A percentile compares a stretch with the other conserved stretches of the same genome.
These are phyloP conservation scores for Dicyrtoma fusca DNA, from an alignment of 2,888 invertebrate species.

Conservation along the genomic window DNA sequence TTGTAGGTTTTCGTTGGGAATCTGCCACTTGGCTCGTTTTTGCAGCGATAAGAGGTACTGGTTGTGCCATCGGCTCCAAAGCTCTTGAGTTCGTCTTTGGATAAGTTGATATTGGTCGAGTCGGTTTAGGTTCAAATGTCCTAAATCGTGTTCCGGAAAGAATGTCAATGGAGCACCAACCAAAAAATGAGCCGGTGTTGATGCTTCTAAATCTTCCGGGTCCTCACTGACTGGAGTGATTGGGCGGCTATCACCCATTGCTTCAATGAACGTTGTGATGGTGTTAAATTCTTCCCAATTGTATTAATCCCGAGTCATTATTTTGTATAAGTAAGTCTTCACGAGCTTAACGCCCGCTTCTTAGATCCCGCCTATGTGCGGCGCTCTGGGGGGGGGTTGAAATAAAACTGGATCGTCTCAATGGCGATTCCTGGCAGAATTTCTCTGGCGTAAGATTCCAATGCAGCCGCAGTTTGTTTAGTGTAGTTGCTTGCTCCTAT, in stretches of 20 bases:
- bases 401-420: conserved; percentile 49
- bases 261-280: conserved; percentile 50
- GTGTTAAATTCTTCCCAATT: conserved; percentile 52
- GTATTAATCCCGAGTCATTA: conserved; percentile 33
- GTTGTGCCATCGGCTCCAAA: conserved; percentile 39
- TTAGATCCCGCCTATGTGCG: conserved; percentile 49
- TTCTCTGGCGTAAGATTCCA: too few species aligned
- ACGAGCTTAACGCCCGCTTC: conserved; percentile 44
- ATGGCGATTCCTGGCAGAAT: conserved; percentile 30
- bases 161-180: conserved; percentile 53
- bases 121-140: conserved; percentile 31
- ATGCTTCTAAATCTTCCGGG: conserved; percentile 49
- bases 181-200: conserved; percentile 58
- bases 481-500: too few species aligned
- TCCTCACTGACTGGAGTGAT: conserved; percentile 54
- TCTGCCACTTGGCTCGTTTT: conserved; percentile 18
- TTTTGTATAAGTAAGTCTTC: conserved; percentile 43
- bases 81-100: conserved; percentile 21
- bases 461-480: too few species aligned
- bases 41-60: conserved; percentile 38
- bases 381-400: conserved; percentile 46
- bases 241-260: conserved; percentile 56
- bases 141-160: conserved; percentile 18
- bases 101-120: conserved; percentile 36
- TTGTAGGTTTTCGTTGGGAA: conserved; percentile 15